Evolutionary conservation across 2,888 invertebrate genomes (phyloP), one percentile per base, ranked within the genome.

Genomic region (Apocheima hispidaria): DNA sequence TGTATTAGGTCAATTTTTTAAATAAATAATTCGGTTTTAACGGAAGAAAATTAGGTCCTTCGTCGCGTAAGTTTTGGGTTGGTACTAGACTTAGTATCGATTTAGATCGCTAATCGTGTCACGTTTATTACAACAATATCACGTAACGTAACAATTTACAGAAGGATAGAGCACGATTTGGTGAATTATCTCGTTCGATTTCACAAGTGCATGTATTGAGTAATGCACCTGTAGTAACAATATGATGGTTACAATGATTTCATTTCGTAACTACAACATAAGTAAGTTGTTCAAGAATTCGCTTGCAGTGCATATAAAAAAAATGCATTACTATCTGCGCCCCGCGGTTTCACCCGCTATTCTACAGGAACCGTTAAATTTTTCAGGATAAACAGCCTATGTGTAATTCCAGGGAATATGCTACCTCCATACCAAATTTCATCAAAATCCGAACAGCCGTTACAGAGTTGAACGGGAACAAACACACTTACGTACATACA

Each of bases 121-220:
- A 89, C 90, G 88, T 89, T 65, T 44, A 60, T 78, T 74, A 61
- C 73, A 16, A 50, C 62, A 60, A 70, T 56, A 49, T 72, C 67
- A 53, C 44, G 55, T 53, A 55, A 60, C 52, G 72, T 68, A 72
- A 67, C 64, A 65, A 55, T 62, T 69, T 48, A 46, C 30, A 46
- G 35, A 48, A 30, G 71, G 78, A 80, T 79, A 79, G 66, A 68
- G 68, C 79, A 81, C 72, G 79, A 73, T 57, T 63, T 51, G 70
- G 55, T 68, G 49, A 49, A 52, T 53, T 48, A 43, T 50, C 55
- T 48, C 3, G 5, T 28, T 43, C 43, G n/a, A 65, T 77, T 74
- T 69, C 71, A 65, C 70, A 75, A 78, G 65, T 65, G 53, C 40
- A 53, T 46, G 57, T 53, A 53, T 67, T 70, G 35, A 66, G 14